A percentile compares a stretch with the other conserved stretches of the same genome.
Evolutionary conservation across 1,140 invertebrate genomes (phyloP).

Genomic region (Diorhabda carinulata): DNA sequence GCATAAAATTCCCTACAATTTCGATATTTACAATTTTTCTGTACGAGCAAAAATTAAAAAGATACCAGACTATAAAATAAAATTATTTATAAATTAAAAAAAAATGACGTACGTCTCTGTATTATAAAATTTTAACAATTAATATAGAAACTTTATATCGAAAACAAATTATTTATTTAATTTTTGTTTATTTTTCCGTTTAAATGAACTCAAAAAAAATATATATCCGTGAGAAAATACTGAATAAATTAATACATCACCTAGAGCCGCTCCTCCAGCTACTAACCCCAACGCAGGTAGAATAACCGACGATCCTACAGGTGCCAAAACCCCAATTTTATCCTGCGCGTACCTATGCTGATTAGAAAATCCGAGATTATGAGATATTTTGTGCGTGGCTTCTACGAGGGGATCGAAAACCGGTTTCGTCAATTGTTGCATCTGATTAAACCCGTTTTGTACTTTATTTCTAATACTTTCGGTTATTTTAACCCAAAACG

Average conservation of each 20-base stretch:
- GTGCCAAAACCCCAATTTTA: constrained; percentile 63
- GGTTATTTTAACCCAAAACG: constrained; percentile 68
- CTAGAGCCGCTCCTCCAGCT: constrained; percentile 72
- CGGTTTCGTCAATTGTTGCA: constrained; percentile 65
- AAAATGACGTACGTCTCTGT: too few species aligned
- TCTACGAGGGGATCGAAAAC: constrained; percentile 70
- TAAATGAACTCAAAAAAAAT: too few species aligned
- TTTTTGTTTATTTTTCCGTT: too few species aligned
- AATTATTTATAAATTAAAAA: too few species aligned
- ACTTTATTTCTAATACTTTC: constrained; percentile 69
- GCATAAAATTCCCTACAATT: too few species aligned
- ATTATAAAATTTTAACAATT: too few species aligned
- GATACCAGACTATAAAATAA: too few species aligned
- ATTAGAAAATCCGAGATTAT: constrained; percentile 65
- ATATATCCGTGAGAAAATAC: too few species aligned
- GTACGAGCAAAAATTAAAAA: too few species aligned
- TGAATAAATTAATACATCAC: constrained; percentile 32
- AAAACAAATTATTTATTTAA: too few species aligned
- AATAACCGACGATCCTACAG: constrained; percentile 55
- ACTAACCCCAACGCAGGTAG: constrained; percentile 71
- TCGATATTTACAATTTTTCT: too few species aligned
- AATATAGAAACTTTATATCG: too few species aligned
- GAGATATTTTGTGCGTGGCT: constrained; percentile 71
- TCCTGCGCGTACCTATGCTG: constrained; percentile 57
- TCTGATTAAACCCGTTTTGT: constrained; percentile 63